Conservation (phyloP, 2,113 vertebrate genomes). For the Amblyopsis rosae region DNA sequence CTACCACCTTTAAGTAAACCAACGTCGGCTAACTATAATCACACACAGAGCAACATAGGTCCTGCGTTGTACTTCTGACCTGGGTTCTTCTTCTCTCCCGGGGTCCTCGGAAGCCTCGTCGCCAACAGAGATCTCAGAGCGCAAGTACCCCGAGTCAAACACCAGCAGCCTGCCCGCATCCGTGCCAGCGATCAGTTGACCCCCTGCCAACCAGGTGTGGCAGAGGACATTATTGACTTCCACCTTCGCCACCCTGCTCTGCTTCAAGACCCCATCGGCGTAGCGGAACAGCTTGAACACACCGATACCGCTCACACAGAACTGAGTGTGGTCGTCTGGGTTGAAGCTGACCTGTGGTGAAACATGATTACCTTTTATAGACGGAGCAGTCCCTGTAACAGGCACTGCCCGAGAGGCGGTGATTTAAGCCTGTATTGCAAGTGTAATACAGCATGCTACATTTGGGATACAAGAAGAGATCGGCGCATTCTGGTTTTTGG, state of each 20-base stretch:
- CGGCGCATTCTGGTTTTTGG: too few species aligned
- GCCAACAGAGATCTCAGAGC: slow-evolving; percentile 76
- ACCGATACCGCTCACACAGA: slow-evolving; percentile 86
- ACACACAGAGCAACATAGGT: too few species aligned
- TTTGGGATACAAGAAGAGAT: too few species aligned
- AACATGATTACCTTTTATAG: background rate
- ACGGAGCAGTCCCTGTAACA: background rate
- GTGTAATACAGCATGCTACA: too few species aligned
- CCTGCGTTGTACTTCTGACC: too few species aligned
- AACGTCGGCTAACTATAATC: too few species aligned
- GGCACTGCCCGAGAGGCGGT: background rate
- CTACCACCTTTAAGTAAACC: too few species aligned
- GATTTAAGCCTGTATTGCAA: too few species aligned
- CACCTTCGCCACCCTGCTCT: slow-evolving; percentile 81
- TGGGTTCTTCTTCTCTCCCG: background rate
- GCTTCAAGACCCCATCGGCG: slow-evolving; percentile 83
- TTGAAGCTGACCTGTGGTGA: slow-evolving; percentile 87
- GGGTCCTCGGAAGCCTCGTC: background rate
- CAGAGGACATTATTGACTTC: slow-evolving; percentile 83
- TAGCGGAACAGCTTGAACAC: slow-evolving; percentile 89
- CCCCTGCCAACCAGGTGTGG: slow-evolving; percentile 84
- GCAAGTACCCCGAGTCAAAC: slow-evolving; percentile 84
- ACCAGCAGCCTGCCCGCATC: slow-evolving; percentile 83
- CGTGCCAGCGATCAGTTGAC: slow-evolving; percentile 84
- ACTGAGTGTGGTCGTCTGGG: slow-evolving; percentile 84